phyloP scores from a whole-genome alignment of 2,888 invertebrate genomes.

The Furcula furcula region DNA sequence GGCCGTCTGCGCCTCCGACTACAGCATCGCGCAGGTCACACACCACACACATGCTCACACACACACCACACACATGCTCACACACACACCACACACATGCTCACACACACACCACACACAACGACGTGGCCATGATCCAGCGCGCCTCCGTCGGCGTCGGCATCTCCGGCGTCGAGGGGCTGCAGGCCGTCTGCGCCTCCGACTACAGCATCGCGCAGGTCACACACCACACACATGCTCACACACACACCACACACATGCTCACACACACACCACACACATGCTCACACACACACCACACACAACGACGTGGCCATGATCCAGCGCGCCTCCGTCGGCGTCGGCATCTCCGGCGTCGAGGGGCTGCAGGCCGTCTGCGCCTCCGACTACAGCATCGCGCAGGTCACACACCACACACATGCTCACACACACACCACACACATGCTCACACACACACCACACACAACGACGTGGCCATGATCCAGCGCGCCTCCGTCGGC shows the following conservation, averaged over 20 bases:
- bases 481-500: constrained; percentile 86
- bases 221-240: constrained; percentile 1
- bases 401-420: constrained; percentile 7
- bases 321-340: neutral
- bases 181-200: constrained; percentile 5
- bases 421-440: constrained; percentile 47
- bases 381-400: constrained; percentile 72
- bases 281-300: neutral
- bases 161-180: constrained; percentile 1
- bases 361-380: constrained; percentile 6
- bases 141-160: neutral
- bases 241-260: no score
- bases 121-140: neutral
- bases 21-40: neutral
- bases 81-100: neutral
- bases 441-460: constrained; percentile 94
- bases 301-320: constrained; percentile 46
- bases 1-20: constrained; percentile 80
- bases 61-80: no score
- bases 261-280: constrained; percentile 3
- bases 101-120: neutral
- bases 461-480: constrained; percentile 88
- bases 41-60: no score
- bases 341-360: neutral
- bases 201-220: constrained; percentile 72